phyloP scores from a whole-genome alignment of 2,797 vertebrate genomes.

The Carapus acus region DNA sequence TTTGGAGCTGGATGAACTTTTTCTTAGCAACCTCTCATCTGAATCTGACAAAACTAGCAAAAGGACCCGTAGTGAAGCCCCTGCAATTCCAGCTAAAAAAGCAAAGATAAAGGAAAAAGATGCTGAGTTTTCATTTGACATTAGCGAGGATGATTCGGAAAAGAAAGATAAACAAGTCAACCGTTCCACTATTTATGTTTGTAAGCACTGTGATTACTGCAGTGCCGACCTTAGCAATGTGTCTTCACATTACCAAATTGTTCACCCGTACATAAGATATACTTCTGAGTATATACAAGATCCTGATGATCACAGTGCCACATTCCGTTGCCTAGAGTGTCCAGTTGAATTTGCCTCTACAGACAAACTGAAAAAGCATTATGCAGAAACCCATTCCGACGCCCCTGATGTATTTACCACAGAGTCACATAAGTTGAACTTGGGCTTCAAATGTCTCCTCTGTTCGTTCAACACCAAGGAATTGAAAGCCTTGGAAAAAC shows the following conservation, averaged over 20 bases:
- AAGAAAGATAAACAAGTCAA: constrained; percentile 60
- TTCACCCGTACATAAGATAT: constrained; percentile 84
- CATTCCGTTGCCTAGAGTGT: constrained; percentile 86
- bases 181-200: constrained; percentile 71
- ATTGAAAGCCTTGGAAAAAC: constrained; percentile 76
- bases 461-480: constrained; percentile 76
- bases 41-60: constrained; percentile 64
- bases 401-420: constrained; percentile 78
- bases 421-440: constrained; percentile 64
- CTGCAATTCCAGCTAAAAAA: constrained; percentile 73
- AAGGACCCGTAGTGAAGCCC: constrained; percentile 68
- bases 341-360: constrained; percentile 82
- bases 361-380: constrained; percentile 78
- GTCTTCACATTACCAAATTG: constrained; percentile 79
- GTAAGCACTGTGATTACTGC: constrained; percentile 87
- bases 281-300: constrained; percentile 80
- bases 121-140: constrained; percentile 74
- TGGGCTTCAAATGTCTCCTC: constrained; percentile 82
- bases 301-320: constrained; percentile 76
- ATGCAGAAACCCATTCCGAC: constrained; percentile 78
- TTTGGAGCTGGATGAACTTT: constrained; percentile 64
- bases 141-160: constrained; percentile 79
- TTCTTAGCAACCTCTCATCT: constrained; percentile 41
- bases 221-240: constrained; percentile 72
- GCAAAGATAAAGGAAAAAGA: constrained; percentile 70